phyloP scores from a whole-genome alignment of 2,888 invertebrate species.

The Eremobia ochroleuca region DNA sequence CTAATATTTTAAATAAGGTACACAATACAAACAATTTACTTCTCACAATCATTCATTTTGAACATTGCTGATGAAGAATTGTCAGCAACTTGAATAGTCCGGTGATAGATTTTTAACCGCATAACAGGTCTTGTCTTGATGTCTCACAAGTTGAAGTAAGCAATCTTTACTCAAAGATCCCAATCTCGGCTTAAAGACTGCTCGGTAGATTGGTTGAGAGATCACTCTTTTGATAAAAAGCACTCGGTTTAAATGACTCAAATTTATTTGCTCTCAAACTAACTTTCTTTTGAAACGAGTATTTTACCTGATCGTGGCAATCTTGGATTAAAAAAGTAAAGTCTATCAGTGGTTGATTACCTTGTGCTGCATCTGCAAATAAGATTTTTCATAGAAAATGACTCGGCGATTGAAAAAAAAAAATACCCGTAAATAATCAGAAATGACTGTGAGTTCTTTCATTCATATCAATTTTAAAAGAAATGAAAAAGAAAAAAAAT shows the following conservation, averaged over 20 bases:
- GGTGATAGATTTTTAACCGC: background rate
- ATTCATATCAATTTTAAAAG: background rate
- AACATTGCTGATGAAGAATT: background rate
- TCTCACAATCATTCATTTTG: background rate
- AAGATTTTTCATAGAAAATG: background rate
- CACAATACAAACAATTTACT: background rate
- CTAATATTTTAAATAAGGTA: background rate
- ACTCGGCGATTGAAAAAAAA: background rate
- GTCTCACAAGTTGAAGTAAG: slow-evolving; percentile 10
- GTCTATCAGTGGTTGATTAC: slow-evolving; percentile 20
- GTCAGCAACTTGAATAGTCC: background rate
- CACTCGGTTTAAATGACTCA: slow-evolving; percentile 44
- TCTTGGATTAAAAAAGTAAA: slow-evolving; percentile 26
- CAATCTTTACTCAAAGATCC: slow-evolving; percentile 43
- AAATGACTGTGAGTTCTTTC: background rate
- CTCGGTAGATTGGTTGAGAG: slow-evolving; percentile 41
- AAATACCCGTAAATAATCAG: background rate
- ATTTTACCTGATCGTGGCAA: slow-evolving; percentile 46
- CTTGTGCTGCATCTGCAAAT: background rate
- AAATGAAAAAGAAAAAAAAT: background rate
- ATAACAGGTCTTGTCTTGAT: slow-evolving; percentile 12
- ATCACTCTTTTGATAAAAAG: slow-evolving; percentile 51
- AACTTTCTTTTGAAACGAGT: slow-evolving; percentile 31
- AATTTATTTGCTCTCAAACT: slow-evolving; percentile 52
- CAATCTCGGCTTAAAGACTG: slow-evolving; percentile 48